Percentiles rank a stretch among this genome's conserved stretches.
Evolutionary conservation across 2,888 invertebrate genomes (phyloP).

Genomic region (Scaeva pyrastri): DNA sequence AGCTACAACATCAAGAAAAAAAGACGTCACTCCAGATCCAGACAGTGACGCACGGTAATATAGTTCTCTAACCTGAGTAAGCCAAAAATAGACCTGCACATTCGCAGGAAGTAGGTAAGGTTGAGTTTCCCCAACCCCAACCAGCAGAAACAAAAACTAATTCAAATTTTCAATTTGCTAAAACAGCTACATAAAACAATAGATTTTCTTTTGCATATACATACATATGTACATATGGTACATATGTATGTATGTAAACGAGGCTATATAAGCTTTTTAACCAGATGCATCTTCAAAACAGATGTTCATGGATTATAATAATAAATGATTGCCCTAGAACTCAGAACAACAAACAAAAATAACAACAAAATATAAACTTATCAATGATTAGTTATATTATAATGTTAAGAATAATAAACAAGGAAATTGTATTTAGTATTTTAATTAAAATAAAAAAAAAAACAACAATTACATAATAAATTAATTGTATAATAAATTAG

Average conservation of each 20-base stretch:
- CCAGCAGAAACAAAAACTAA: neutral
- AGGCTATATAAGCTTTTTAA: no score
- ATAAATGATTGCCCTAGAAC: neutral
- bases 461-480: constrained; percentile 22
- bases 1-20: constrained; percentile 1
- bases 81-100: constrained; percentile 10
- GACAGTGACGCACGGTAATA: constrained; percentile 22
- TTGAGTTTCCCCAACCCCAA: neutral
- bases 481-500: constrained; percentile 25
- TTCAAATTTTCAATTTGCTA: no score
- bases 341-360: no score
- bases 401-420: constrained; percentile 10
- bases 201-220: neutral
- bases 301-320: neutral
- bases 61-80: neutral
- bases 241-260: neutral
- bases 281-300: neutral
- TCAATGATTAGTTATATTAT: neutral
- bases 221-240: no score
- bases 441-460: neutral
- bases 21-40: constrained; percentile 21
- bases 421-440: constrained; percentile 10
- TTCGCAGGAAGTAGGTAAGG: neutral
- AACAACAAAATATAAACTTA: neutral
- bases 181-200: neutral